A percentile compares a stretch with the other conserved stretches of the same genome.
Evolutionary conservation across 2,113 vertebrate species (phyloP).

Genomic region (Cyanoliseus patagonus): DNA sequence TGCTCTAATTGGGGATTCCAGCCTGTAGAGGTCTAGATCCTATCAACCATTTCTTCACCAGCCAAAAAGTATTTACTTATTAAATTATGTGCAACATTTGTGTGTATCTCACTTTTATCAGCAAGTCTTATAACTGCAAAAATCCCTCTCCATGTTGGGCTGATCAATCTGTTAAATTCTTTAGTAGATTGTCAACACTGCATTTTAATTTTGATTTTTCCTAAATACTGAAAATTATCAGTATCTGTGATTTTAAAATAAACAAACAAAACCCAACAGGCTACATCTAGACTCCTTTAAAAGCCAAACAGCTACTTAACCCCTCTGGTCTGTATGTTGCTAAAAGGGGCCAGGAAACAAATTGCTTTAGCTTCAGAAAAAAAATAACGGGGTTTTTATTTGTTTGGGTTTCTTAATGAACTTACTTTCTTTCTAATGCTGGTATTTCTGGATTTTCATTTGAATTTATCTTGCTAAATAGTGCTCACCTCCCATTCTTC

Average conservation of each 20-base stretch:
- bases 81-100: background rate
- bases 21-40: constrained; percentile 19
- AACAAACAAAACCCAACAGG: background rate
- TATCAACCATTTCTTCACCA: constrained; percentile 3
- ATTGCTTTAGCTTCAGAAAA: background rate
- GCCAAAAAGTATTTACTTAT: background rate
- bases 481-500: background rate
- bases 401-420: background rate
- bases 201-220: background rate
- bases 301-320: background rate
- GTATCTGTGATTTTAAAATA: background rate
- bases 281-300: background rate
- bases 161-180: background rate
- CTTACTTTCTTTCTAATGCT: background rate
- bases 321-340: background rate
- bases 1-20: background rate
- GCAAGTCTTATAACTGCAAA: background rate
- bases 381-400: background rate
- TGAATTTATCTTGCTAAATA: background rate
- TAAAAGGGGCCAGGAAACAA: background rate
- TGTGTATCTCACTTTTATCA: background rate
- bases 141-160: background rate
- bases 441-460: background rate
- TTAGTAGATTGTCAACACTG: background rate
- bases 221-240: background rate